Evolutionary conservation across 2,888 invertebrate species (phyloP), one percentile per base, ranked within the genome.

Genomic region (Eilema griseolum): DNA sequence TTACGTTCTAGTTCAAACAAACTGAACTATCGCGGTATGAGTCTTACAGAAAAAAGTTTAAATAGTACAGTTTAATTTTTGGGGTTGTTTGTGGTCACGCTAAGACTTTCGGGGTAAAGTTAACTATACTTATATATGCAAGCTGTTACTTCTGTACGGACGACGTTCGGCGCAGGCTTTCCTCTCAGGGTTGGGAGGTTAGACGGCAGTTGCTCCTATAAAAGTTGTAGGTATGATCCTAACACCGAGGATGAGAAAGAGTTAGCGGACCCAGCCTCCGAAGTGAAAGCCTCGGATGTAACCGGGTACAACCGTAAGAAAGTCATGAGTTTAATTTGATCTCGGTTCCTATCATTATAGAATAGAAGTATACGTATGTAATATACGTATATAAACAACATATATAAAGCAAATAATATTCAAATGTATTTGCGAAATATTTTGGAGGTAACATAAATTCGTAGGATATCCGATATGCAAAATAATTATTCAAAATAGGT

Each of bases 391-490:
- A 52, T n/a, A 52, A 52, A 52, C 52, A 52, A 8, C 3, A 20
- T 5, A 46, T 46, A 20, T 46, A 46, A 46, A 46, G 20, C 20
- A 20, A 46, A 46, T 20, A 20, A n/a, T 52, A 52, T 52, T 52
- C n/a, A 52, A 52, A 52, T n/a, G 8, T n/a, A 8, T n/a, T 52
- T 52, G n/a, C 52, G 52, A 52, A 52, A 52, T 52, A 52, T 62
- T 61, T 61, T 61, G 33, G 23, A 62, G 37, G 61, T 33, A 23
- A 37, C 16, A 37, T 37, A 62, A 12, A 52, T 62, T 62, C 61
- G 33, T 14, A 37, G 23, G 61, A 62, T 37, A 37, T 62, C 16
- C 23, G 37, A 62, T 24, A 62, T 33, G 33, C 37, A 24, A 62
- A 23, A 61, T 23, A 62, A 23, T 62, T 37, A 24, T 24, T 37